A percentile compares a stretch with the other conserved stretches of the same genome.
These are phyloP conservation scores for Macrobrachium rosenbergii DNA, from an alignment of 1,140 invertebrate species.

Conservation along the genomic window DNA sequence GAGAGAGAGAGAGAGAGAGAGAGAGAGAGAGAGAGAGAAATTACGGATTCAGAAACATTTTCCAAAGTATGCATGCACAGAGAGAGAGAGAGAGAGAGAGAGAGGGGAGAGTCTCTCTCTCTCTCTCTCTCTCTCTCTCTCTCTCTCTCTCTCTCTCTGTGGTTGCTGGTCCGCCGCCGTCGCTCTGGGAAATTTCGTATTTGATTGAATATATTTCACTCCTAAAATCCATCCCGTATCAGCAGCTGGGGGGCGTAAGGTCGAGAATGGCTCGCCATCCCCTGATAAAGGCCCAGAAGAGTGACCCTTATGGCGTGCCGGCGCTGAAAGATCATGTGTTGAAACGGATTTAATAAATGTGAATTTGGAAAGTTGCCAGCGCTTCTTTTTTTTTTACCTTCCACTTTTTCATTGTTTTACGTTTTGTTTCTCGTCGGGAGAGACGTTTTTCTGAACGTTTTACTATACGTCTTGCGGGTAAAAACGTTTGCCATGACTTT, in stretches of 20 bases:
- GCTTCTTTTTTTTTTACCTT: too few species aligned
- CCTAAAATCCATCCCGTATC: conserved; percentile 50
- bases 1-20: too few species aligned
- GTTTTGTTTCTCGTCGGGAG: neutral
- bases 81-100: too few species aligned
- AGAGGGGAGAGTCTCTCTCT: too few species aligned
- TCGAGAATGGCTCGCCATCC: conserved; percentile 4
- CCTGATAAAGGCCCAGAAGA: neutral
- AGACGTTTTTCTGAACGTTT: too few species aligned
- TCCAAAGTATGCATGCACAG: too few species aligned
- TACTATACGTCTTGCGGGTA: too few species aligned
- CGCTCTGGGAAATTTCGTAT: conserved; percentile 40
- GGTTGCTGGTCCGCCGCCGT: neutral
- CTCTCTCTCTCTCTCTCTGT: too few species aligned
- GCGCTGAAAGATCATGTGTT: conserved; percentile 45
- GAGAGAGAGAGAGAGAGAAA: too few species aligned
- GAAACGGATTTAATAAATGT: conserved; percentile 49
- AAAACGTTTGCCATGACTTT: too few species aligned
- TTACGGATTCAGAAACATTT: too few species aligned
- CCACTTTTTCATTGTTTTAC: neutral
- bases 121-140: too few species aligned
- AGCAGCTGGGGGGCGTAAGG: conserved; percentile 50
- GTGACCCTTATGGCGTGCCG: conserved; percentile 24
- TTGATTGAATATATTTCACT: conserved; percentile 61
- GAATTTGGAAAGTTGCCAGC: conserved; percentile 4